Evolutionary conservation across 1,140 invertebrate genomes (phyloP).

Genomic region (Bathynomus jamesi): DNA sequence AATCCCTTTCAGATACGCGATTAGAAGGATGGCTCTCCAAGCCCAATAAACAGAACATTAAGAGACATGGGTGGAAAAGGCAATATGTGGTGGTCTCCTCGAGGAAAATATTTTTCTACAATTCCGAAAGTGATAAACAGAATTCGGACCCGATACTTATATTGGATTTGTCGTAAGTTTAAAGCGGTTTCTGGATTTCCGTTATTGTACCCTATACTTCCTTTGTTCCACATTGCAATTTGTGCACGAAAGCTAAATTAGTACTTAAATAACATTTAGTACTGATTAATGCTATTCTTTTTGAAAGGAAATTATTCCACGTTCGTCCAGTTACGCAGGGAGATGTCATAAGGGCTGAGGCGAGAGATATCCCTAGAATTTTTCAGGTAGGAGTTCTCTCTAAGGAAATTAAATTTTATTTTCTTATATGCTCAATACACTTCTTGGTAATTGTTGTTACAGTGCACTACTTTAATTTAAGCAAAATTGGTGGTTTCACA

Average conservation of each 20-base stretch:
- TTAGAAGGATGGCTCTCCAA: slow-evolving; percentile 93
- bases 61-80: slow-evolving; percentile 90
- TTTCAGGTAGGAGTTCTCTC: slow-evolving; percentile 63
- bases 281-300: neutral
- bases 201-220: no score
- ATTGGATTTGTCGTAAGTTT: slow-evolving; percentile 63
- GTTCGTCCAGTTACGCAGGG: slow-evolving; percentile 95
- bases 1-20: slow-evolving; percentile 62
- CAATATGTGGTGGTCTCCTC: slow-evolving; percentile 95
- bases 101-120: slow-evolving; percentile 96
- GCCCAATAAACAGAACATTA: slow-evolving; percentile 91
- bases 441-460: neutral
- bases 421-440: neutral
- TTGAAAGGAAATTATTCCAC: slow-evolving; percentile 98
- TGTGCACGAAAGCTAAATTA: no score
- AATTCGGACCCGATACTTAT: slow-evolving; percentile 91
- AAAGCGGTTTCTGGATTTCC: no score
- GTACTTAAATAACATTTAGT: no score
- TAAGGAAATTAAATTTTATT: neutral
- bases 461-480: neutral
- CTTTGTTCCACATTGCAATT: no score
- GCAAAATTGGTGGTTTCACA: neutral
- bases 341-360: slow-evolving; percentile 95
- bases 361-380: slow-evolving; percentile 97
- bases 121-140: slow-evolving; percentile 86